phyloP scores from a whole-genome alignment of 1,140 invertebrate species.

The Daktulosphaira vitifoliae region DNA sequence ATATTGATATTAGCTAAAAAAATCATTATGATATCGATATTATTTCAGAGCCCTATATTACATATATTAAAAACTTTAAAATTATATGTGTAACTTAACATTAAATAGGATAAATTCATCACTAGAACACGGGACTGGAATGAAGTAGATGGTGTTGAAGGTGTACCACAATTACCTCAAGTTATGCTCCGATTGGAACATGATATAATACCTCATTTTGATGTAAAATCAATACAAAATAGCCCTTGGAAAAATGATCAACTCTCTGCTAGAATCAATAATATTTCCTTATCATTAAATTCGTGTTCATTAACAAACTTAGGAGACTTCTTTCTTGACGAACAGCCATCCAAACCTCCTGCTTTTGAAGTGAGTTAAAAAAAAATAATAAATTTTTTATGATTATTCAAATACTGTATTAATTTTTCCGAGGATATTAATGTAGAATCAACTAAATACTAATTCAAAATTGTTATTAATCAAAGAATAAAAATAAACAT shows the following conservation, averaged over 20 bases:
- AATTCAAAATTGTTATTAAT: too few species aligned
- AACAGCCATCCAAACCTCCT: slow-evolving; percentile 17
- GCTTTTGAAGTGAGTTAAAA: slow-evolving; percentile 25
- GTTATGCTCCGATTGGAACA: slow-evolving; percentile 56
- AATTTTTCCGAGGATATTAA: too few species aligned
- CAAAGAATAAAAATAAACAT: too few species aligned
- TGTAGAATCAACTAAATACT: too few species aligned
- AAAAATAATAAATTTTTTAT: too few species aligned
- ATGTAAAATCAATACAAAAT: slow-evolving; percentile 37
- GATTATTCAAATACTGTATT: too few species aligned
- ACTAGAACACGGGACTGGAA: slow-evolving; percentile 61
- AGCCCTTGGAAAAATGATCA: slow-evolving; percentile 44
- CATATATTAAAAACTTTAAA: too few species aligned
- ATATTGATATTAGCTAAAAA: too few species aligned
- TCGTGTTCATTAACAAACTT: slow-evolving; percentile 73
- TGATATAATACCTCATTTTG: slow-evolving; percentile 45
- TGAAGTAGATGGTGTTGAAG: slow-evolving; percentile 50
- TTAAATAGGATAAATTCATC: slow-evolving; percentile 59
- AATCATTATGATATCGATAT: too few species aligned
- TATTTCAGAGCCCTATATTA: too few species aligned
- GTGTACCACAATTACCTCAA: slow-evolving; percentile 41
- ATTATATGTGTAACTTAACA: slow-evolving; percentile 36
- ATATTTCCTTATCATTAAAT: slow-evolving; percentile 60
- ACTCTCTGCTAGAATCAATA: slow-evolving; percentile 55
- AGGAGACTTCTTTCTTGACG: slow-evolving; percentile 52